These are phyloP conservation scores for Hemichromis elongatus DNA, from an alignment of 2,113 vertebrate genomes.

Conservation along the genomic window DNA sequence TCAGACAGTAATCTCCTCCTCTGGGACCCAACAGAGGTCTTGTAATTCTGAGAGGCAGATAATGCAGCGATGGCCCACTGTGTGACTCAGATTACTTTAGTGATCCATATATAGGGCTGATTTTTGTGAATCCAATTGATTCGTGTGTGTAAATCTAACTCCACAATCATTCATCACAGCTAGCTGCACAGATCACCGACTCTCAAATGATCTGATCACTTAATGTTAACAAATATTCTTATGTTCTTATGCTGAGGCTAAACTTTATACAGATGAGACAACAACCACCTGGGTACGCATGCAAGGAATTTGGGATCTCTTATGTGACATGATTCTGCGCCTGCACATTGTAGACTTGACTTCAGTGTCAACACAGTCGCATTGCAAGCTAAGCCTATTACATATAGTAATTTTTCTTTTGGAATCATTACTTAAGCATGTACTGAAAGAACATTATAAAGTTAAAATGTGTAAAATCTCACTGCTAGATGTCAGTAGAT, in stretches of 20 bases:
- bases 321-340: background rate
- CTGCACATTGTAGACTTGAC: background rate
- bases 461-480: background rate
- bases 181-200: slow-evolving; percentile 7
- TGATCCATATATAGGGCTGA: slow-evolving; percentile 2
- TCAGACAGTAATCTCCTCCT: slow-evolving; percentile 16
- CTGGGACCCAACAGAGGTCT: slow-evolving; percentile 21
- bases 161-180: background rate
- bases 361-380: background rate
- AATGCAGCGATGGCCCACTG: slow-evolving; percentile 6
- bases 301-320: background rate
- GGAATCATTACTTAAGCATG: background rate
- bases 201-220: background rate
- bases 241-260: background rate
- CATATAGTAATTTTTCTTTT: background rate
- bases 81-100: slow-evolving; percentile 8
- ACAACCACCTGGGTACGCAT: background rate
- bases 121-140: slow-evolving; percentile 5
- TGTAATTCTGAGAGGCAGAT: slow-evolving; percentile 27
- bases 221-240: background rate
- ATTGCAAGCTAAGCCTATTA: background rate
- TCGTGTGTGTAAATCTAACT: background rate
- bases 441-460: background rate
- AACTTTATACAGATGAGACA: background rate
- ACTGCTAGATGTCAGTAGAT: background rate